Percentiles rank a stretch among this genome's conserved stretches.
These are phyloP conservation scores for Trinorchestia longiramus DNA, from an alignment of 1,140 invertebrate genomes.

Conservation along the genomic window DNA sequence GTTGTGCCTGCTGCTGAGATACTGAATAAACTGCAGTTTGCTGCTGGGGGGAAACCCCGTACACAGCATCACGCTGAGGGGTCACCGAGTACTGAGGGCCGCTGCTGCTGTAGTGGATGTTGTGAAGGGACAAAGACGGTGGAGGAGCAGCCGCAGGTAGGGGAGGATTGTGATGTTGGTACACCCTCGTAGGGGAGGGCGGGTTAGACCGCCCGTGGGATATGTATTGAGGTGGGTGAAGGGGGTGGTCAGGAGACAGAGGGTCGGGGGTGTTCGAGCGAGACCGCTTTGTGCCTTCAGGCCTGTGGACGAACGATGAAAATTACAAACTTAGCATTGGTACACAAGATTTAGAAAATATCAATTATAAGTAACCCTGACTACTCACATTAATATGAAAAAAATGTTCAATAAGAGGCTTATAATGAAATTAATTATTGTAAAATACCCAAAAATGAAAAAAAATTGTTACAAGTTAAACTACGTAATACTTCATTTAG, in stretches of 20 bases:
- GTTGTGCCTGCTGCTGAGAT: slow-evolving; percentile 68
- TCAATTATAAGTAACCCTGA: not conserved
- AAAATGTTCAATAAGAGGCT: not conserved
- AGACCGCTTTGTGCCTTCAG: slow-evolving; percentile 70
- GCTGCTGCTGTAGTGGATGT: slow-evolving; percentile 82
- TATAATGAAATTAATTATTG: not conserved
- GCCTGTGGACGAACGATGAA: slow-evolving; percentile 3
- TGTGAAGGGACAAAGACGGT: slow-evolving; percentile 82
- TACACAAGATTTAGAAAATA: not conserved
- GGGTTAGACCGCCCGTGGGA: slow-evolving; percentile 70
- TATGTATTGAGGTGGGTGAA: slow-evolving; percentile 70
- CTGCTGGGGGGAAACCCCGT: not conserved
- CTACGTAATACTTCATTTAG: not conserved
- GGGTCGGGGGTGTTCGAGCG: slow-evolving; percentile 80
- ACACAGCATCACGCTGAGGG: not conserved
- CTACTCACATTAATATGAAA: not conserved
- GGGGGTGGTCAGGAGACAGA: slow-evolving; percentile 73
- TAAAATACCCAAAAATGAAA: too few relatives aligned
- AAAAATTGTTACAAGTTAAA: not conserved
- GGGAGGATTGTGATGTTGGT: slow-evolving; percentile 57
- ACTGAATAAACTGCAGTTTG: slow-evolving; percentile 66
- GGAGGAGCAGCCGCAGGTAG: slow-evolving; percentile 80
- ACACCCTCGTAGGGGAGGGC: slow-evolving; percentile 56
- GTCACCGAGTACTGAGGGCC: slow-evolving; percentile 88
- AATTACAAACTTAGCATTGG: not conserved